These are phyloP conservation scores for Micromys minutus DNA, from an alignment of 2,113 vertebrate genomes.

Conservation along the genomic window DNA sequence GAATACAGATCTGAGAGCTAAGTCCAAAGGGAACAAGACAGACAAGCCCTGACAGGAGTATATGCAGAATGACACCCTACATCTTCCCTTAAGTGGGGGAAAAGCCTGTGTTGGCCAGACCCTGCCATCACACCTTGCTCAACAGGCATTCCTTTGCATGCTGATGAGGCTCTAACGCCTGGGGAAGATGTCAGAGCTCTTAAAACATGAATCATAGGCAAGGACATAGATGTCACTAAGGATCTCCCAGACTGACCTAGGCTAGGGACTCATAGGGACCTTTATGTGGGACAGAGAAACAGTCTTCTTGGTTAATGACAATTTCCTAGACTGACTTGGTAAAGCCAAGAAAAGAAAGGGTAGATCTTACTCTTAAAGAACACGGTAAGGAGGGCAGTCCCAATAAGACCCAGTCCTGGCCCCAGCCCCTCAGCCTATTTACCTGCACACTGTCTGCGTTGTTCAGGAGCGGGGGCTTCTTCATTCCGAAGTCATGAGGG, in stretches of 20 bases:
- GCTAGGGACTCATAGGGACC: background rate
- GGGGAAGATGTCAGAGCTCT: background rate
- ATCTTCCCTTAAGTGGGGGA: background rate
- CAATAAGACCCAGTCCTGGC: background rate
- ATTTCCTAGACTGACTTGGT: no score
- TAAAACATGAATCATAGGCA: background rate
- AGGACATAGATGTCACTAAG: background rate
- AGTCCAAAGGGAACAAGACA: background rate
- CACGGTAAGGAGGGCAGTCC: accelerated
- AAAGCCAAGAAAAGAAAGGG: background rate
- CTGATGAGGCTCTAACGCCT: background rate
- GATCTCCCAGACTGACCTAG: background rate
- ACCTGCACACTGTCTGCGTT: conserved; percentile 96
- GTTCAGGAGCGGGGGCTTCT: conserved; percentile 95
- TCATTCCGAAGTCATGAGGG: conserved; percentile 99
- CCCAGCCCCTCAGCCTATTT: background rate
- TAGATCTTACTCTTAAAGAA: background rate
- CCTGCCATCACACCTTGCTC: background rate
- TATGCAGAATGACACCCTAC: accelerated
- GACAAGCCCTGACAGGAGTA: background rate
- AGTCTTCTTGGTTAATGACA: background rate
- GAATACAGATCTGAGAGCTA: background rate
- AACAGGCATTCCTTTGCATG: background rate
- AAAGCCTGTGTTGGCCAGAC: background rate
- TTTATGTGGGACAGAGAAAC: background rate